Evolutionary conservation across 2,888 invertebrate species (phyloP).

Genomic region (Ernsta delagoae): DNA sequence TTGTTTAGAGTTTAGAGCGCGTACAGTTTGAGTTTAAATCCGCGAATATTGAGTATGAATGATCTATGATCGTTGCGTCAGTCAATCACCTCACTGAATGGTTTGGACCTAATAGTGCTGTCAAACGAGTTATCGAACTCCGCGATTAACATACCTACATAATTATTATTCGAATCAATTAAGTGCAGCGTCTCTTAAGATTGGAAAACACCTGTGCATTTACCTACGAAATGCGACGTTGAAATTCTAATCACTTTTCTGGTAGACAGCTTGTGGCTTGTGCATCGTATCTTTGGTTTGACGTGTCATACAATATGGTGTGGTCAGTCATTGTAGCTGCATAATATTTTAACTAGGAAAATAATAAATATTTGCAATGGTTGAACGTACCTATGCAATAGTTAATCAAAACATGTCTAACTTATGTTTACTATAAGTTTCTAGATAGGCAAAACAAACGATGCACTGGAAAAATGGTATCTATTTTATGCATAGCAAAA

Average conservation of each 20-base stretch:
- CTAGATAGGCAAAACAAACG: too few relatives aligned
- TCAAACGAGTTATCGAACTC: constrained; percentile 48
- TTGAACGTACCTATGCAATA: too few relatives aligned
- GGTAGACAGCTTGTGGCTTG: neutral
- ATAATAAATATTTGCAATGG: too few relatives aligned
- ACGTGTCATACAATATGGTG: neutral
- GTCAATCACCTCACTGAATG: constrained; percentile 49
- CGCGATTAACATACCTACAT: constrained; percentile 29
- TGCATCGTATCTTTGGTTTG: constrained; percentile 9
- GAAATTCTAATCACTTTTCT: constrained; percentile 30
- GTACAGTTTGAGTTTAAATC: constrained; percentile 53
- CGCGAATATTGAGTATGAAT: constrained; percentile 50
- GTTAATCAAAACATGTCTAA: too few relatives aligned
- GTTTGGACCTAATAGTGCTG: constrained; percentile 52
- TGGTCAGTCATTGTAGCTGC: neutral
- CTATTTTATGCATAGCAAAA: too few relatives aligned
- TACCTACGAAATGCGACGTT: constrained; percentile 15
- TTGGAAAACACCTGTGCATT: constrained; percentile 27
- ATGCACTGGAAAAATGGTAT: too few relatives aligned
- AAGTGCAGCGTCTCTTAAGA: constrained; percentile 9
- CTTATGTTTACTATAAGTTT: too few relatives aligned
- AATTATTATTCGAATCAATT: constrained; percentile 30
- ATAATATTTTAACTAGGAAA: too few relatives aligned
- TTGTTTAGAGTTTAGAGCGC: constrained; percentile 58
- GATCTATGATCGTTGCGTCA: constrained; percentile 49